phyloP scores from a whole-genome alignment of 2,888 invertebrate genomes.

The Drosophila meridiana region DNA sequence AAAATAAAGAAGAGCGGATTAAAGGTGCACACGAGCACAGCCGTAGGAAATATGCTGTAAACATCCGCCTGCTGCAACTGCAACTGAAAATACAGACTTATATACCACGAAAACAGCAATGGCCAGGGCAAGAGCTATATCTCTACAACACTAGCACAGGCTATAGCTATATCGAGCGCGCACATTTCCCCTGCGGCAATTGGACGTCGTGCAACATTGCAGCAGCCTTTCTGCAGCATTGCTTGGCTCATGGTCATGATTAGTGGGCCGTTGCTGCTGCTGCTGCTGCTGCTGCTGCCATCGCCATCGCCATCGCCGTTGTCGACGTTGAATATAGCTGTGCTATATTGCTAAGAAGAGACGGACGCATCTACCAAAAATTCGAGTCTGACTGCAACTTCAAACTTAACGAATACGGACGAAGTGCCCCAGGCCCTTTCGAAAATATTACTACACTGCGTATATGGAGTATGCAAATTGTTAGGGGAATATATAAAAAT shows the following conservation, averaged over 20 bases:
- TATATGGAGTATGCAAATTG: constrained; percentile 16
- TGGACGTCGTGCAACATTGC: constrained; percentile 73
- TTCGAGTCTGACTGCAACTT: constrained; percentile 82
- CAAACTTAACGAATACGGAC: constrained; percentile 82
- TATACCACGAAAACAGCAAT: constrained; percentile 44
- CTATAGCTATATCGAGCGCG: constrained; percentile 64
- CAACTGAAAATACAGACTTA: constrained; percentile 79
- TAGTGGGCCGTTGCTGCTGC: constrained; percentile 55
- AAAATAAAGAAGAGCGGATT: constrained; percentile 75
- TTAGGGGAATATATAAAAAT: constrained; percentile 46
- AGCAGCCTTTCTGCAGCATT: constrained; percentile 67
- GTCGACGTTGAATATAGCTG: constrained; percentile 26
- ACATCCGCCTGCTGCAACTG: constrained; percentile 84
- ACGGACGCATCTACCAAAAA: constrained; percentile 72
- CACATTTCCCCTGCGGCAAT: constrained; percentile 78
- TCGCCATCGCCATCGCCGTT: constrained; percentile 16
- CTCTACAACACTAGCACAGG: constrained; percentile 1
- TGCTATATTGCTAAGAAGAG: constrained; percentile 44
- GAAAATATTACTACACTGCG: constrained; percentile 70
- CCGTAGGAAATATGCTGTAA: constrained; percentile 80
- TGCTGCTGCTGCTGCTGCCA: constrained; percentile 11
- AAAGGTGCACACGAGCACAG: constrained; percentile 80
- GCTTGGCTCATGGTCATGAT: constrained; percentile 63
- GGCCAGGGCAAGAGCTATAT: constrained; percentile 48
- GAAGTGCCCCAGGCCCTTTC: constrained; percentile 71